phyloP scores from a whole-genome alignment of 2,113 vertebrate genomes.

The Tursiops truncatus region DNA sequence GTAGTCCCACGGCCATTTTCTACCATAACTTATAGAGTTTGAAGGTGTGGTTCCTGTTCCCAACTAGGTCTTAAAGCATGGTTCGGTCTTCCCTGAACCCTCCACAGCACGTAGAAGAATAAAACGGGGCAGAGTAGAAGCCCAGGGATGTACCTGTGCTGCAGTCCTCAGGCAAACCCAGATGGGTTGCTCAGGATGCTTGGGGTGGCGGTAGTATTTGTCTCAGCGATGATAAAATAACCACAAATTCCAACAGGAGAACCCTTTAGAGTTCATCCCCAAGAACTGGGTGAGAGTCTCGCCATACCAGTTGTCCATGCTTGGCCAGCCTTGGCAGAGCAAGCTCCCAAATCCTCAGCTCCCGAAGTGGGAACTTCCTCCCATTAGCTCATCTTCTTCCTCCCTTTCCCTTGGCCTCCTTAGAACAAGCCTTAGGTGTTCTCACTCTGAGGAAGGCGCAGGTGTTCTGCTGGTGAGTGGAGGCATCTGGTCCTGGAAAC shows the following conservation, averaged over 20 bases:
- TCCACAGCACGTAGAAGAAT: background rate
- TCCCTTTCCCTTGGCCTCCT: background rate
- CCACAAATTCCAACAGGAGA: background rate
- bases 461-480: background rate
- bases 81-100: background rate
- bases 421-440: background rate
- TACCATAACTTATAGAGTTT: background rate
- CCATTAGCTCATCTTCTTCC: too few relatives aligned
- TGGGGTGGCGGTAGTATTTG: background rate
- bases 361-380: rapidly evolving
- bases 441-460: background rate
- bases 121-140: background rate
- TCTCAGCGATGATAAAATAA: background rate
- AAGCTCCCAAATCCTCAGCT: background rate
- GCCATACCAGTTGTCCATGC: background rate
- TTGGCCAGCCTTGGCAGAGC: too few relatives aligned
- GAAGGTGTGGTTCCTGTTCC: background rate
- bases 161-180: background rate
- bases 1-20: rapidly evolving
- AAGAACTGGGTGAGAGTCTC: background rate
- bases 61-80: background rate
- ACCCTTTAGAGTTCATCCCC: background rate
- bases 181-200: background rate
- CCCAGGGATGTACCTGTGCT: background rate
- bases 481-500: background rate